These are phyloP conservation scores for Brachirus orientalis DNA, from an alignment of 2,113 vertebrate genomes.

Conservation along the genomic window DNA sequence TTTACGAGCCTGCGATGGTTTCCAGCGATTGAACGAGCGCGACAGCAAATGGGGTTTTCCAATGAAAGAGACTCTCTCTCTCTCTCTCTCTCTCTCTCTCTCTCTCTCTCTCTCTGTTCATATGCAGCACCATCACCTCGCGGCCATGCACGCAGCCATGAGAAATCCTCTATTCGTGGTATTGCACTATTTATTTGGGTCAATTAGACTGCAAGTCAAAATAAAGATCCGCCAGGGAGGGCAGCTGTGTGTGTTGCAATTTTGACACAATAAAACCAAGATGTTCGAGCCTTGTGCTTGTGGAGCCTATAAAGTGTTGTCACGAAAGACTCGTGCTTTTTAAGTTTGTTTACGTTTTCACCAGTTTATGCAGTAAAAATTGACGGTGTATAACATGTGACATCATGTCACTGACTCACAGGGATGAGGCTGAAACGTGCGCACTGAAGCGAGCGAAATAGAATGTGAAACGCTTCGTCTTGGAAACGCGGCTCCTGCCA, in stretches of 20 bases:
- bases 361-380: no score
- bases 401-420: background rate
- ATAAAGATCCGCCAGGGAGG: slow-evolving; percentile 61
- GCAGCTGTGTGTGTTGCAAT: background rate
- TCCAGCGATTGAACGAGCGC: slow-evolving; percentile 82
- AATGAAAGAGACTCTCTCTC: slow-evolving; percentile 68
- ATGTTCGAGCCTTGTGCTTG: no score
- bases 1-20: slow-evolving; percentile 55
- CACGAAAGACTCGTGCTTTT: no score
- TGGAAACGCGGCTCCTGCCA: slow-evolving; percentile 27
- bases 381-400: background rate
- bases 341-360: no score
- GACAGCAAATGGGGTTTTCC: slow-evolving; percentile 78
- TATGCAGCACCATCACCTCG: slow-evolving; percentile 60
- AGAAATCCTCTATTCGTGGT: slow-evolving; percentile 69
- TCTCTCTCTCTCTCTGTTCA: slow-evolving; percentile 4
- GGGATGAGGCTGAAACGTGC: background rate
- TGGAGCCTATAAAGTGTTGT: no score
- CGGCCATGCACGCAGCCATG: slow-evolving; percentile 49
- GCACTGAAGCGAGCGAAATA: slow-evolving; percentile 1
- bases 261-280: no score
- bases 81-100: no score
- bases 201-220: slow-evolving; percentile 87
- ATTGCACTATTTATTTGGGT: slow-evolving; percentile 85
- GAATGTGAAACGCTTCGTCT: slow-evolving; percentile 2